Conservation (phyloP, 2,888 invertebrate genomes). For the Temnothorax rugatulus region DNA sequence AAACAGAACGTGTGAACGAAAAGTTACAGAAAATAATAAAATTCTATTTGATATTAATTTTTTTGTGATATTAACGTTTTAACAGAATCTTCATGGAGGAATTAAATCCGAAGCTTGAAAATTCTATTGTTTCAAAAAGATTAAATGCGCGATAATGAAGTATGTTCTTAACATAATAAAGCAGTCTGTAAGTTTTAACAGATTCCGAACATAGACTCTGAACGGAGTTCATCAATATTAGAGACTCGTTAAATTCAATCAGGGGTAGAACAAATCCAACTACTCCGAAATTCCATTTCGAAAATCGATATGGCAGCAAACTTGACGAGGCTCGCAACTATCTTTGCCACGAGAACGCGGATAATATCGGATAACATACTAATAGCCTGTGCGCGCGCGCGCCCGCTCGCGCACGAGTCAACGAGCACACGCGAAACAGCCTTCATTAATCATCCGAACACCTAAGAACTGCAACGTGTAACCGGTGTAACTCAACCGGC, state of each 20-base stretch:
- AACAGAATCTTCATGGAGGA: not conserved
- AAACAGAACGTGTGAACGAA: not conserved
- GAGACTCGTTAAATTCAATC: conserved; percentile 27
- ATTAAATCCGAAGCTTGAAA: not conserved
- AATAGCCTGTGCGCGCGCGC: conserved; percentile 18
- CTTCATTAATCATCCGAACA: conserved; percentile 52
- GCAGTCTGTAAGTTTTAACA: conserved; percentile 14
- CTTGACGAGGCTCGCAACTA: conserved; percentile 23
- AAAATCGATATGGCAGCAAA: conserved; percentile 30
- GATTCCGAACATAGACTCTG: not conserved
- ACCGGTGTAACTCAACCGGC: conserved; percentile 51
- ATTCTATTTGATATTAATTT: not conserved
- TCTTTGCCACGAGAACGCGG: conserved; percentile 3
- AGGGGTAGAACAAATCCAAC: conserved; percentile 29
- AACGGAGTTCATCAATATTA: conserved; percentile 25
- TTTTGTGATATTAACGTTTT: not conserved
- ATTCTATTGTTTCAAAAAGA: not conserved
- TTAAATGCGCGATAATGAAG: not conserved
- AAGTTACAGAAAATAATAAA: not conserved
- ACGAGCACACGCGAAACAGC: conserved; percentile 39
- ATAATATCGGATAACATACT: conserved; percentile 45
- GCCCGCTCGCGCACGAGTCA: conserved; percentile 4
- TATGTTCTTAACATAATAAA: conserved; percentile 2
- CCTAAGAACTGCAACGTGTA: conserved; percentile 58
- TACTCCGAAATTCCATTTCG: conserved; percentile 37